phyloP scores from a whole-genome alignment of 1,140 invertebrate species.

The Bombus superbus region DNA sequence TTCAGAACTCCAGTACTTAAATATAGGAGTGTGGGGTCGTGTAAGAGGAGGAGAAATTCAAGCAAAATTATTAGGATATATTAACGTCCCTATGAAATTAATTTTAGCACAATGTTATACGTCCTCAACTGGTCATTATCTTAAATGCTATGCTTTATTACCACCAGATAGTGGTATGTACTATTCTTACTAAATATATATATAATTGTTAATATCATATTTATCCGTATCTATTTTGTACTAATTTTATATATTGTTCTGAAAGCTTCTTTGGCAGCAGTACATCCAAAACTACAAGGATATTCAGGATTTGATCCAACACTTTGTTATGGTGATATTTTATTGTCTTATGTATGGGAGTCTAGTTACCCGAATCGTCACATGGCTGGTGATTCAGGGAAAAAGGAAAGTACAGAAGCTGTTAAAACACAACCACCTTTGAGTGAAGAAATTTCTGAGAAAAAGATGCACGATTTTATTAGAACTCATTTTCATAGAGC shows the following conservation, averaged over 20 bases:
- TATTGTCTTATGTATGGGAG: constrained; percentile 91
- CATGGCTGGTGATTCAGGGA: constrained; percentile 61
- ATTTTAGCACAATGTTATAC: constrained; percentile 91
- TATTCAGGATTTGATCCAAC: constrained; percentile 94
- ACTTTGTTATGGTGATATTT: constrained; percentile 94
- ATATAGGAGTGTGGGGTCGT: constrained; percentile 92
- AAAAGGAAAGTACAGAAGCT: constrained; percentile 73
- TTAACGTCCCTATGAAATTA: constrained; percentile 90
- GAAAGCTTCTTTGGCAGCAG: constrained; percentile 86
- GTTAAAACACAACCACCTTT: constrained; percentile 70
- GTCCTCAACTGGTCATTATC: constrained; percentile 90
- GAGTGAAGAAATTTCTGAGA: constrained; percentile 73
- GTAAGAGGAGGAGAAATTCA: constrained; percentile 84
- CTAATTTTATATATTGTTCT: constrained; percentile 36
- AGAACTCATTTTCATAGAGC: constrained; percentile 93
- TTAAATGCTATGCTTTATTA: constrained; percentile 89
- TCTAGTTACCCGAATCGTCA: constrained; percentile 64
- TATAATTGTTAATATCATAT: not conserved
- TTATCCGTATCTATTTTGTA: not conserved
- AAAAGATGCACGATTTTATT: constrained; percentile 88
- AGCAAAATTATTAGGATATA: constrained; percentile 88
- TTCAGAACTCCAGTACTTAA: constrained; percentile 89
- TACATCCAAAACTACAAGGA: constrained; percentile 77
- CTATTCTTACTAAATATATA: constrained; percentile 12
- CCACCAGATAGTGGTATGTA: constrained; percentile 86